Conservation (phyloP, 2,113 vertebrate genomes). For the Alexandromys fortis region DNA sequence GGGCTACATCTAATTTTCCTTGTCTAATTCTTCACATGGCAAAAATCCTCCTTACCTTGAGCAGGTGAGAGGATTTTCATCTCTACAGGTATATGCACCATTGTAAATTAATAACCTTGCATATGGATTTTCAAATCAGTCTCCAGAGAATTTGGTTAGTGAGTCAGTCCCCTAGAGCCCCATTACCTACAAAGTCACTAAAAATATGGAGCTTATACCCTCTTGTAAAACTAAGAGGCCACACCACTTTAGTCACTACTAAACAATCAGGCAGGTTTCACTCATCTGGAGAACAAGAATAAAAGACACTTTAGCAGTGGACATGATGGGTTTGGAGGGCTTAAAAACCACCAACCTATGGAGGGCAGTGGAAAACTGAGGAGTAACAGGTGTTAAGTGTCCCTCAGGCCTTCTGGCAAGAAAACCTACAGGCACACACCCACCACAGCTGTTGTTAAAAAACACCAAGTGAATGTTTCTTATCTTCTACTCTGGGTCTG, state of each 20-base stretch:
- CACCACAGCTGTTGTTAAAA: slow-evolving; percentile 65
- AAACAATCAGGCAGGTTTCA: slow-evolving; percentile 42
- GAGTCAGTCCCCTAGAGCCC: slow-evolving; percentile 43
- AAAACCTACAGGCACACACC: slow-evolving; percentile 46
- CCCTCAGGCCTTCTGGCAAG: slow-evolving; percentile 34
- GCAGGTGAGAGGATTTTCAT: slow-evolving; percentile 40
- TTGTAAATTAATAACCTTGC: slow-evolving; percentile 72
- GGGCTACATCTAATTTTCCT: slow-evolving; percentile 24
- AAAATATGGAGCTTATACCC: background rate
- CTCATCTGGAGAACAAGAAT: slow-evolving; percentile 18
- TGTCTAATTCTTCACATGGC: slow-evolving; percentile 25
- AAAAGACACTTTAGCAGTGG: background rate
- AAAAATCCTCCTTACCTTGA: slow-evolving; percentile 42
- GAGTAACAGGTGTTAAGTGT: slow-evolving; percentile 69
- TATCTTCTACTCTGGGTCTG: background rate
- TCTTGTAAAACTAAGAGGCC: slow-evolving; percentile 53
- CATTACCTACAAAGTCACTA: slow-evolving; percentile 51
- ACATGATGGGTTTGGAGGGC: background rate
- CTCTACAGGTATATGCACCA: slow-evolving; percentile 36
- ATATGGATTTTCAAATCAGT: slow-evolving; percentile 61
- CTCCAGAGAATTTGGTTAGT: slow-evolving; percentile 62
- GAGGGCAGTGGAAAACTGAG: slow-evolving; percentile 69
- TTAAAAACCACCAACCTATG: slow-evolving; percentile 69
- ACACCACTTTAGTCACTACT: slow-evolving; percentile 20
- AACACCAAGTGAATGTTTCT: slow-evolving; percentile 50